Evolutionary conservation across 2,797 vertebrate genomes (phyloP).

Genomic region (Tokudaia muenninki): DNA sequence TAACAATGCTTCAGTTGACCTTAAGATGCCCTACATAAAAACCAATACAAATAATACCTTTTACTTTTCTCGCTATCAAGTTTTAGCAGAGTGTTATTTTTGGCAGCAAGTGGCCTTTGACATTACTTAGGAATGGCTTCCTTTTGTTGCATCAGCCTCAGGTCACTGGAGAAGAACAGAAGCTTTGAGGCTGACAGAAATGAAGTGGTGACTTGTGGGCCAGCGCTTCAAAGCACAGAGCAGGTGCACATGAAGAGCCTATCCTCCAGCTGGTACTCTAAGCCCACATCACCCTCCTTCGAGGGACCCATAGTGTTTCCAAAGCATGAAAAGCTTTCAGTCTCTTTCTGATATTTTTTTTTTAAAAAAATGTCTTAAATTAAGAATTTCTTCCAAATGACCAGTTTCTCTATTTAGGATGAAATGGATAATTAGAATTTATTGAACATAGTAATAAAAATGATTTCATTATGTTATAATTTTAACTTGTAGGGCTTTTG

Average conservation of each 20-base stretch:
- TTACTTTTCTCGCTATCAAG: constrained; percentile 19
- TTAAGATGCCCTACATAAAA: constrained; percentile 50
- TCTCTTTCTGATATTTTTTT: neutral
- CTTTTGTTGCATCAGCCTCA: constrained; percentile 57
- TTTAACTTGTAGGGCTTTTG: neutral
- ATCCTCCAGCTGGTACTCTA: neutral
- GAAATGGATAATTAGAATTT: constrained; percentile 37
- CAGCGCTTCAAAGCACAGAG: neutral
- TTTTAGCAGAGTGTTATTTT: constrained; percentile 69
- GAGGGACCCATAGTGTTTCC: neutral
- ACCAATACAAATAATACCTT: neutral
- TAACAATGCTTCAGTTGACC: constrained; percentile 30
- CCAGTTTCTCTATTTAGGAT: neutral
- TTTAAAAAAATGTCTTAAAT: constrained; percentile 33
- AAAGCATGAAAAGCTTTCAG: constrained; percentile 57
- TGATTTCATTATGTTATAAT: constrained; percentile 8
- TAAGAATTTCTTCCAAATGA: neutral
- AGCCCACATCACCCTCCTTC: neutral
- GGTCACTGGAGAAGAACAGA: constrained; percentile 71
- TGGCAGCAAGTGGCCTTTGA: constrained; percentile 39
- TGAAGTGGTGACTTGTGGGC: constrained; percentile 58
- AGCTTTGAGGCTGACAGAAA: constrained; percentile 44
- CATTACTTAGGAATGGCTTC: constrained; percentile 15
- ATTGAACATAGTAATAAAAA: neutral
- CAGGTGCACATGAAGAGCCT: neutral